These are phyloP conservation scores for Teinopalpus imperialis DNA, from an alignment of 2,888 invertebrate genomes.

Conservation along the genomic window DNA sequence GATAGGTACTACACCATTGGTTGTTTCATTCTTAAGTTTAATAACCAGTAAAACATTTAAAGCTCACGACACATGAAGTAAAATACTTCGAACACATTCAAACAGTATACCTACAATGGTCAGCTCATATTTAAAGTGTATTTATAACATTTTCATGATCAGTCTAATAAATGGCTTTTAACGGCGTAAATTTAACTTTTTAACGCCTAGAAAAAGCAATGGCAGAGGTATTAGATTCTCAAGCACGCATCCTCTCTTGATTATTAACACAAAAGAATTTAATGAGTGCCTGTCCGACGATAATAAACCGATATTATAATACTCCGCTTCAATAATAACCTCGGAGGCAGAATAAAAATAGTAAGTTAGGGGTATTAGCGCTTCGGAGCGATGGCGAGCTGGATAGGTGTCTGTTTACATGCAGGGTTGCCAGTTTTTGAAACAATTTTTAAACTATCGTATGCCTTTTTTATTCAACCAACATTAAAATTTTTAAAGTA, in stretches of 20 bases:
- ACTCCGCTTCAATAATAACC: conserved; percentile 39
- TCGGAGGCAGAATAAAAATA: conserved; percentile 36
- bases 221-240: background rate
- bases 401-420: conserved; percentile 15
- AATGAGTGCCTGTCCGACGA: conserved; percentile 44
- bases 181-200: conserved; percentile 6
- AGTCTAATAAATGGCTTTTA: conserved; percentile 2
- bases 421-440: conserved; percentile 7
- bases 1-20: no score
- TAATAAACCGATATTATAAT: conserved; percentile 52
- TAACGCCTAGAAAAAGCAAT: conserved; percentile 16
- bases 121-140: no score
- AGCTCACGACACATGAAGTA: no score
- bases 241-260: conserved; percentile 14
- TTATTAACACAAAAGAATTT: conserved; percentile 51
- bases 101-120: no score
- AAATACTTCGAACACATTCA: no score
- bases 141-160: background rate
- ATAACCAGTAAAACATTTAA: no score
- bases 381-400: conserved; percentile 25
- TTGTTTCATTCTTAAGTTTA: no score
- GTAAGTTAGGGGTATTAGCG: conserved; percentile 31
- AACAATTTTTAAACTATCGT: background rate
- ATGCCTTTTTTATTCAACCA: no score
- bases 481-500: no score